These are phyloP conservation scores for Menura novaehollandiae DNA, from an alignment of 2,113 vertebrate genomes.

Conservation along the genomic window DNA sequence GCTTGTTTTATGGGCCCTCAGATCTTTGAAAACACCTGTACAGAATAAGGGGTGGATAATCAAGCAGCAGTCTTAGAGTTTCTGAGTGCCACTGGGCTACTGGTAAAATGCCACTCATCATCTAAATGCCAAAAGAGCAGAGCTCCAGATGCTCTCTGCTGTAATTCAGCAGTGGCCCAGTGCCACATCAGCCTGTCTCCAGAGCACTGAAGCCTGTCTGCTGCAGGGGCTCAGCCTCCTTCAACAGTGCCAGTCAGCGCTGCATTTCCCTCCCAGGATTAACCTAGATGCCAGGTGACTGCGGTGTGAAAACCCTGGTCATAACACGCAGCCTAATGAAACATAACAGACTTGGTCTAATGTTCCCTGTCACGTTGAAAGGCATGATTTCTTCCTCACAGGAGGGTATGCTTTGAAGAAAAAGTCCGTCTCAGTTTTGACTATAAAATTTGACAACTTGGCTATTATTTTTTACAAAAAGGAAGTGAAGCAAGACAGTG, in stretches of 20 bases:
- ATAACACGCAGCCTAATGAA: background rate
- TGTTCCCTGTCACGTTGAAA: background rate
- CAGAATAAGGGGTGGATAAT: background rate
- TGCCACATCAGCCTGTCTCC: background rate
- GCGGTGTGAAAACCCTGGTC: background rate
- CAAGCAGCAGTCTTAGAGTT: background rate
- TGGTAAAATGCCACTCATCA: background rate
- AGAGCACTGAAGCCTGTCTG: background rate
- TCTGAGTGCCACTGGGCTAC: background rate
- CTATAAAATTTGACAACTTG: background rate
- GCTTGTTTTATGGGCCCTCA: background rate
- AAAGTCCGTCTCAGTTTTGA: background rate
- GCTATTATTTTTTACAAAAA: background rate
- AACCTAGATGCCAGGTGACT: background rate
- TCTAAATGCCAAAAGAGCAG: background rate
- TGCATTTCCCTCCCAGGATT: background rate
- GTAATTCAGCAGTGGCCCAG: background rate
- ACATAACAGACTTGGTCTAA: background rate
- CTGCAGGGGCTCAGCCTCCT: background rate
- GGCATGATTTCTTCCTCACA: background rate
- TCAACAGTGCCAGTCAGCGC: background rate
- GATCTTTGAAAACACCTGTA: background rate
- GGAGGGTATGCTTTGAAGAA: background rate
- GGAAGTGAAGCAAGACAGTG: background rate
- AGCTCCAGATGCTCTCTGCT: background rate